These are phyloP conservation scores for Hymenopus coronatus DNA, from an alignment of 2,888 invertebrate species.

Conservation along the genomic window DNA sequence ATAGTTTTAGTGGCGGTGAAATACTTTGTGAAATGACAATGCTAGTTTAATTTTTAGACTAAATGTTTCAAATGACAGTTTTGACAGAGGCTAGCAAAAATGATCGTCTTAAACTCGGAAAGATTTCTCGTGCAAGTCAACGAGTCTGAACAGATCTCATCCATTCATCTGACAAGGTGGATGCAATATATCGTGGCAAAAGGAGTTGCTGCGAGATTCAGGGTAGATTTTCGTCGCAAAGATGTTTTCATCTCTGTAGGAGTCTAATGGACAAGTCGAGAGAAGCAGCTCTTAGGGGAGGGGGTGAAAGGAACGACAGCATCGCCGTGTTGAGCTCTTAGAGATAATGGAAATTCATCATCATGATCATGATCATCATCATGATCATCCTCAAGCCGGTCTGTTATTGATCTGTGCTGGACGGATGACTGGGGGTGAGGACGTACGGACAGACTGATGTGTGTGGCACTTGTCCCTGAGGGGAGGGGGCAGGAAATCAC, in stretches of 20 bases:
- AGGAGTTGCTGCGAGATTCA: neutral
- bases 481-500: conserved; percentile 7
- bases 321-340: neutral
- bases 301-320: neutral
- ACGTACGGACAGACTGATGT: neutral
- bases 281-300: neutral
- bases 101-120: too few species aligned
- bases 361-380: neutral
- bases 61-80: too few species aligned
- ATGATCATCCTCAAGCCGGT: neutral
- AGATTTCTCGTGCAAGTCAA: too few species aligned
- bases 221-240: neutral
- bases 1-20: too few species aligned
- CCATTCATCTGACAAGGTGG: neutral
- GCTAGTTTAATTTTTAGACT: too few species aligned
- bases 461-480: neutral
- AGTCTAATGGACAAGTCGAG: neutral
- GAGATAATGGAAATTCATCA: neutral
- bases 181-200: neutral
- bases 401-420: neutral
- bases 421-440: neutral
- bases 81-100: too few species aligned
- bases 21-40: too few species aligned
- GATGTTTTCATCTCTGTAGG: neutral
- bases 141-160: too few species aligned